Evolutionary conservation across 2,113 vertebrate species (phyloP).

Genomic region (Saguinus midas): DNA sequence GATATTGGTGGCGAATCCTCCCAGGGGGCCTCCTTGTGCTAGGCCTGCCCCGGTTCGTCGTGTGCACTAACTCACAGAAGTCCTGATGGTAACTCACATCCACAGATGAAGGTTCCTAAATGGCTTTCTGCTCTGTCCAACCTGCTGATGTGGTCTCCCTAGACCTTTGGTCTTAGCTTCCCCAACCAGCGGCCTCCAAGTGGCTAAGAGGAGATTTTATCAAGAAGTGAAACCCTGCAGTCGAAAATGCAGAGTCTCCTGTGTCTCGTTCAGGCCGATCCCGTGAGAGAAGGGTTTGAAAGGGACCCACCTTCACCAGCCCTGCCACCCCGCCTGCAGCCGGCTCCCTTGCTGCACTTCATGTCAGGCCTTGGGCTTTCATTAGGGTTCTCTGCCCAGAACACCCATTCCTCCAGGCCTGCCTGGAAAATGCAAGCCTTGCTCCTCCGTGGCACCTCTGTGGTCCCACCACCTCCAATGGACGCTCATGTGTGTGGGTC

Average conservation of each 20-base stretch:
- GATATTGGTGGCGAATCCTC: accelerated
- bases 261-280: neutral
- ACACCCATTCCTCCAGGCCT: neutral
- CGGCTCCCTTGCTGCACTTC: neutral
- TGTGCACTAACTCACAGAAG: neutral
- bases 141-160: neutral
- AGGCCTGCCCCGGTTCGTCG: accelerated
- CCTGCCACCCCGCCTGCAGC: neutral
- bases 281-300: neutral
- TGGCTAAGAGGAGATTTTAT: neutral
- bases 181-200: neutral
- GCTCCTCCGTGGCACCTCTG: neutral
- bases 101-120: neutral
- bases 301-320: neutral
- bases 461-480: neutral
- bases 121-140: neutral
- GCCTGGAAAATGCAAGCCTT: neutral
- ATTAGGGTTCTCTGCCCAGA: accelerated
- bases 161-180: neutral
- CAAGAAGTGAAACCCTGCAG: neutral
- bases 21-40: neutral
- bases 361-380: neutral
- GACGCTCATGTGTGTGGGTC: neutral
- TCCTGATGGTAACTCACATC: neutral
- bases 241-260: neutral